A percentile compares a stretch with the other conserved stretches of the same genome.
These are phyloP conservation scores for Macquaria ambigua DNA, from an alignment of 2,113 vertebrate species.

Conservation along the genomic window DNA sequence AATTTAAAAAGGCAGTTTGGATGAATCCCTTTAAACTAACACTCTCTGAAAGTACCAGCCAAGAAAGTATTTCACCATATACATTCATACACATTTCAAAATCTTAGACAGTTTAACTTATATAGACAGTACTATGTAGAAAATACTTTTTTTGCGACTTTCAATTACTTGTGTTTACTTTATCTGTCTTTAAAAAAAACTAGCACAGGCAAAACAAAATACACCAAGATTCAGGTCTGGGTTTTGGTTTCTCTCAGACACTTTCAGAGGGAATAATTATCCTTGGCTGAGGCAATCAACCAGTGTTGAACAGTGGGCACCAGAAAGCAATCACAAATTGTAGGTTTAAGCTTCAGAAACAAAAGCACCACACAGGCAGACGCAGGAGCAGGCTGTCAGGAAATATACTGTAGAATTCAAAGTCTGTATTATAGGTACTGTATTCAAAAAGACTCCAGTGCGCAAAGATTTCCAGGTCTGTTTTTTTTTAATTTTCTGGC, in stretches of 20 bases:
- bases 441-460: not conserved
- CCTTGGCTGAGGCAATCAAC: slow-evolving; percentile 32
- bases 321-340: slow-evolving; percentile 14
- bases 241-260: slow-evolving; percentile 4
- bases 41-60: not conserved
- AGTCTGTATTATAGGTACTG: not conserved
- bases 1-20: not conserved
- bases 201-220: not conserved
- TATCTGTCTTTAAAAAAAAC: not conserved
- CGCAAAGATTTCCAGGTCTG: slow-evolving; percentile 61
- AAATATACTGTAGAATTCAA: not conserved
- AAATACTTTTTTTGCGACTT: not conserved
- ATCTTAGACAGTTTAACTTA: not conserved
- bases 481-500: slow-evolving; percentile 79
- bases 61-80: not conserved
- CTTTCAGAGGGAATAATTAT: slow-evolving; percentile 43
- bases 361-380: not conserved
- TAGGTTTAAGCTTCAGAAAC: slow-evolving; percentile 23
- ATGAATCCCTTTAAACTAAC: not conserved
- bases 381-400: not conserved
- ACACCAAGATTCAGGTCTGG: not conserved
- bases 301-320: not conserved
- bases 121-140: not conserved
- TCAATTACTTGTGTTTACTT: not conserved
- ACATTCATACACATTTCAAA: not conserved